A percentile compares a stretch with the other conserved stretches of the same genome.
Evolutionary conservation across 2,888 invertebrate genomes (phyloP).

Genomic region (Tetrapedia diversipes): DNA sequence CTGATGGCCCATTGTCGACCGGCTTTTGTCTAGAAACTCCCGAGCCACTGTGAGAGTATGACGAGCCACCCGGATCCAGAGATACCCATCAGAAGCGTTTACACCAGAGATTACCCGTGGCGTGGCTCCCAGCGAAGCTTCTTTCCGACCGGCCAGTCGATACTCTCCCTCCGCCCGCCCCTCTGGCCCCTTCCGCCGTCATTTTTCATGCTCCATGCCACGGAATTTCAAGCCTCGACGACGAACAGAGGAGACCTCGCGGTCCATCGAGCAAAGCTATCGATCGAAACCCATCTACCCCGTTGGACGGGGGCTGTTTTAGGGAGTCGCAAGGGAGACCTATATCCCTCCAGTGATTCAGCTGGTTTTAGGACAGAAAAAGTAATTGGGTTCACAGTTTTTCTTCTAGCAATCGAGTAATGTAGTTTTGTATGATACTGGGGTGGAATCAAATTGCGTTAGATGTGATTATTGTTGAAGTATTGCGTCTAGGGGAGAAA

Average conservation of each 20-base stretch:
- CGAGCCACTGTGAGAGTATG: slow-evolving; percentile 59
- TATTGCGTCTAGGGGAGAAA: too few relatives aligned
- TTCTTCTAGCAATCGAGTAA: too few relatives aligned
- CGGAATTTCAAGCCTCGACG: slow-evolving; percentile 28
- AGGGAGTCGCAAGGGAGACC: background rate
- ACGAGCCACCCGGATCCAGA: slow-evolving; percentile 64
- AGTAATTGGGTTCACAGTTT: too few relatives aligned
- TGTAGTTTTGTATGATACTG: too few relatives aligned
- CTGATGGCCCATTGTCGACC: slow-evolving; percentile 75
- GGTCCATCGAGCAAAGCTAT: slow-evolving; percentile 26
- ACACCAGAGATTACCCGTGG: slow-evolving; percentile 62
- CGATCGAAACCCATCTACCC: background rate
- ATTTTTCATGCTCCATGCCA: slow-evolving; percentile 24
- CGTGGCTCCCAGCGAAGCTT: slow-evolving; percentile 49
- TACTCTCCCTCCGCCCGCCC: slow-evolving; percentile 15
- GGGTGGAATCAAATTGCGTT: too few relatives aligned
- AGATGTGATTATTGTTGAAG: too few relatives aligned
- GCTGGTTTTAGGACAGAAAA: background rate
- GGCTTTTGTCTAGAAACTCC: slow-evolving; percentile 67
- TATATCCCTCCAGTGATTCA: background rate
- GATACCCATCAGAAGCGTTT: slow-evolving; percentile 66
- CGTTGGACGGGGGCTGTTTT: background rate
- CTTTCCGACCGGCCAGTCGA: slow-evolving; percentile 42
- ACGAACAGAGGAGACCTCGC: slow-evolving; percentile 18
- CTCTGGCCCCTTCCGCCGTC: background rate